Evolutionary conservation across 2,888 invertebrate species (phyloP), one percentile per base, ranked within the genome.

Genomic region (Ichneumoninae sp.): DNA sequence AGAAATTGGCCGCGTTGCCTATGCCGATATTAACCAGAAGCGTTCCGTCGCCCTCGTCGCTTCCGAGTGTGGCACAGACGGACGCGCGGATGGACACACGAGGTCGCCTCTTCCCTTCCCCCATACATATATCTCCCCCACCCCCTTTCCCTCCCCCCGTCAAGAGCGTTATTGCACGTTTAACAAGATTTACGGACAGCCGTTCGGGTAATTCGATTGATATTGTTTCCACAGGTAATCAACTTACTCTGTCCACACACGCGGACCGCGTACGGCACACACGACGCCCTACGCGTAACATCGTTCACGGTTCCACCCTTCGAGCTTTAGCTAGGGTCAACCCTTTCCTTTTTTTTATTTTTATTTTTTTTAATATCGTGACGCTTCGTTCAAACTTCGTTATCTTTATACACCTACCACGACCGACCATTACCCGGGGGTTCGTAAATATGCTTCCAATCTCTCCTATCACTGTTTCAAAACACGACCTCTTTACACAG

Each of bases 191-290:
- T 88, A 81, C 86, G 79, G 86, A 84, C 86, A 76, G 85, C 83
- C 86, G 82, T 86, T 89, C 89, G 85, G 47, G 88, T 89, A 90
- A 89, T 89, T 90, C 88, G 87, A 88, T 90, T 88, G 90, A 90
- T 89, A 89, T 90, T 88, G 88, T 88, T 90, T 89, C 87, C 87
- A 86, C 87, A 86, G 87, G 88, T 89, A 90, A 90, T 90, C 89
- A 88, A 90, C 87, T 88, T 86, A 65, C 83, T 78, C 74, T 66
- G 83, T 68, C 75, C 76, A 73, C 70, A 57, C 80, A 63, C 73
- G 54, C 74, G 63, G 65, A 47, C 76, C 22, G 60, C 57, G 26
- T 6, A 30, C 3, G 36, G 68, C 66, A 77, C 76, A 63, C 52
- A 70, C n/a, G 10, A 40, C 50, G 10, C 63, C 30, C 26, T 65